phyloP scores from a whole-genome alignment of 1,140 invertebrate species.

The Drosophila grimshawi region DNA sequence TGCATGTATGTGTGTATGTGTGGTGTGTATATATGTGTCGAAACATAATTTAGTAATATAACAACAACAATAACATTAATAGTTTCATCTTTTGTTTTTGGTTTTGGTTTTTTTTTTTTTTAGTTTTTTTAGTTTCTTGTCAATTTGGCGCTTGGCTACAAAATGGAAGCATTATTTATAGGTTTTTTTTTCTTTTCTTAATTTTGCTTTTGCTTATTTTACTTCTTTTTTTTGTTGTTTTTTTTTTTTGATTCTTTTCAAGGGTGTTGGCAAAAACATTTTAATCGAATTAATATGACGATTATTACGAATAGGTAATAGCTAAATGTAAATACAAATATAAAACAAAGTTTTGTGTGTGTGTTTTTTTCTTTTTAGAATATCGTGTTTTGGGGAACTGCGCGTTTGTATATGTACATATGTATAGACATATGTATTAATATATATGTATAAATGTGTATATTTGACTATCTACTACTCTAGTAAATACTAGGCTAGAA shows the following conservation, averaged over 20 bases:
- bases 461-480: constrained; percentile 53
- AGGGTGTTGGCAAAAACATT: constrained; percentile 58
- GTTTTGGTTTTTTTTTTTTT: not conserved
- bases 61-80: constrained; percentile 64
- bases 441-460: constrained; percentile 8
- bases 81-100: constrained; percentile 37
- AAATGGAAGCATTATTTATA: constrained; percentile 69
- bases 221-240: constrained; percentile 15
- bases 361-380: not conserved
- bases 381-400: not conserved
- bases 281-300: constrained; percentile 44
- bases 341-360: constrained; percentile 13
- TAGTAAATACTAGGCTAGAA: constrained; percentile 31
- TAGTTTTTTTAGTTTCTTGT: not conserved
- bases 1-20: too few relatives aligned
- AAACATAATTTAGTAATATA: constrained; percentile 22
- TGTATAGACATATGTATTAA: constrained; percentile 26
- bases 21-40: not conserved
- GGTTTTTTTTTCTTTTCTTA: constrained; percentile 25
- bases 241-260: constrained; percentile 18
- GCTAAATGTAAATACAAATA: constrained; percentile 25
- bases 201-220: constrained; percentile 14
- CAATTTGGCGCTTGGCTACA: constrained; percentile 55
- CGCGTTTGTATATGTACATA: constrained; percentile 11
- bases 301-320: constrained; percentile 38